Conservation (phyloP, 2,113 vertebrate species). For the Todiramphus saurophagus region DNA sequence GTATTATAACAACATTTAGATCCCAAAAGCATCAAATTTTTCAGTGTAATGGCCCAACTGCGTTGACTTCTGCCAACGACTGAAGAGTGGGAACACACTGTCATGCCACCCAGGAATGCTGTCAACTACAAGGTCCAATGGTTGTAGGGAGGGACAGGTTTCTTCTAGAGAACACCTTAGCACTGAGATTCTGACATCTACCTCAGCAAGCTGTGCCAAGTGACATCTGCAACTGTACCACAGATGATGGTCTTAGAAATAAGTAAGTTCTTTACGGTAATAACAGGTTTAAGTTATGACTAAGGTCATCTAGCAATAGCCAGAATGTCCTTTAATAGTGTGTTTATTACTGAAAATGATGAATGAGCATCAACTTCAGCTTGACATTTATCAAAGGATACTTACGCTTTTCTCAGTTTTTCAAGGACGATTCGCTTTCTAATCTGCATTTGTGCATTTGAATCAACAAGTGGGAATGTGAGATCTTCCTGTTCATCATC, state of each 20-base stretch:
- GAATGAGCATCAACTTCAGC: background rate
- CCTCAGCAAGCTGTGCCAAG: background rate
- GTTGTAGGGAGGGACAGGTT: background rate
- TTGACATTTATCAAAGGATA: background rate
- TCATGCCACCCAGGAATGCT: background rate
- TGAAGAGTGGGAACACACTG: background rate
- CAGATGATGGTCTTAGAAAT: background rate
- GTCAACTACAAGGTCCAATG: background rate
- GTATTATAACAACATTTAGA: background rate
- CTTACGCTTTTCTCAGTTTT: slow-evolving; percentile 87
- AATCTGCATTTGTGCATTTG: slow-evolving; percentile 87
- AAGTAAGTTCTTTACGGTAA: background rate
- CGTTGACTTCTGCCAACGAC: background rate
- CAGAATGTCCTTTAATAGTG: background rate
- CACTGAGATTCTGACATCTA: background rate
- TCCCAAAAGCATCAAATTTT: background rate
- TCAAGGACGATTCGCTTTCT: slow-evolving; percentile 90
- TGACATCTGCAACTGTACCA: background rate
- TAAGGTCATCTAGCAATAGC: background rate
- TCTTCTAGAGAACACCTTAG: background rate
- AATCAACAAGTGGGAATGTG: slow-evolving; percentile 87
- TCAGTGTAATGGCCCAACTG: background rate
- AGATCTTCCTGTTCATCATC: slow-evolving; percentile 59
- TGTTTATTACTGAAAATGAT: background rate
- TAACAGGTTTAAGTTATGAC: background rate